A percentile compares a stretch with the other conserved stretches of the same genome.
Evolutionary conservation across 2,113 vertebrate species (phyloP).

Genomic region (Abramis brama): DNA sequence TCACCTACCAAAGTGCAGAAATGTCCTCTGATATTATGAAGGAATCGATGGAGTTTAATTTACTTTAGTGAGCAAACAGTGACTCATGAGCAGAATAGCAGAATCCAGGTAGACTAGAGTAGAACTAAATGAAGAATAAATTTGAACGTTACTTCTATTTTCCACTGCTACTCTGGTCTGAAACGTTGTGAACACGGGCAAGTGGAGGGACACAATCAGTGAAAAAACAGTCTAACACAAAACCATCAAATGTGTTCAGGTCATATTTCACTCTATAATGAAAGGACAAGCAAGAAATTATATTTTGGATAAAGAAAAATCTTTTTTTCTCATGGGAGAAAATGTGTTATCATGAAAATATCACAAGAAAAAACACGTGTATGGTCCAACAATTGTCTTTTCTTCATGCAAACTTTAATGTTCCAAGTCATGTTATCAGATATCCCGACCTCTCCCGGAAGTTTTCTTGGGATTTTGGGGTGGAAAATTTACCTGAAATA

Average conservation of each 20-base stretch:
- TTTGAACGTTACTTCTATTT: not conserved
- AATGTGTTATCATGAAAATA: not conserved
- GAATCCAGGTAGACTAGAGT: not conserved
- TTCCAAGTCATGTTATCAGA: too few relatives aligned
- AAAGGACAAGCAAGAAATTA: not conserved
- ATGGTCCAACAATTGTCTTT: too few relatives aligned
- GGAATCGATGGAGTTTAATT: not conserved
- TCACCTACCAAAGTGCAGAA: constrained; percentile 1
- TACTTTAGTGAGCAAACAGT: constrained; percentile 4
- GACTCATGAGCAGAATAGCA: not conserved
- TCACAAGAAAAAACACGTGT: too few relatives aligned
- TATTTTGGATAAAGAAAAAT: not conserved
- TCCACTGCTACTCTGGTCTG: not conserved
- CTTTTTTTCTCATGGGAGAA: not conserved
- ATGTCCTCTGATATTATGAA: too few relatives aligned
- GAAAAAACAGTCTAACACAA: not conserved
- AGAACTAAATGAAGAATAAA: not conserved
- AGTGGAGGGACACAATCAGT: not conserved
- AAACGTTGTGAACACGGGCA: not conserved
- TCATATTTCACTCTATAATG: not conserved
- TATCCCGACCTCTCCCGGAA: too few relatives aligned
- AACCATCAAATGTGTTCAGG: not conserved
- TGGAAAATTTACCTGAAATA: not conserved
- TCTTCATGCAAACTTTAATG: too few relatives aligned
- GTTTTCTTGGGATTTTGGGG: not conserved